These are phyloP conservation scores for Oplegnathus fasciatus DNA, from an alignment of 2,113 vertebrate species.

Conservation along the genomic window DNA sequence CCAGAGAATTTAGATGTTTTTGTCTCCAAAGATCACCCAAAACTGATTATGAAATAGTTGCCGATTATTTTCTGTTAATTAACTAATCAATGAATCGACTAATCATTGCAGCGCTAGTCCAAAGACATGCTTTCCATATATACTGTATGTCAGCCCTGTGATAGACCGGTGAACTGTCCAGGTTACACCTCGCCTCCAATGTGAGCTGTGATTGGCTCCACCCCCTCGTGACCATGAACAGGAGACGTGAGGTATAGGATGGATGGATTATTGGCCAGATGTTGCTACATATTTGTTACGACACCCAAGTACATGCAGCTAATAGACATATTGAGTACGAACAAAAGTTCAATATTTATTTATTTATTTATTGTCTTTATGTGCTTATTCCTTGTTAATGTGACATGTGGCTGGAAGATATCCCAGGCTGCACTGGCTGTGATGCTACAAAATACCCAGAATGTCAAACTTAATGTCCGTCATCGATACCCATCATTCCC, in stretches of 20 bases:
- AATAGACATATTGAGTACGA: neutral
- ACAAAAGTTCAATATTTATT: neutral
- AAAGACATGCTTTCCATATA: neutral
- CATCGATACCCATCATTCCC: constrained; percentile 1
- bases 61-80: neutral
- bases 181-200: too few species aligned
- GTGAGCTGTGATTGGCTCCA: neutral
- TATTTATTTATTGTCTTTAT: neutral
- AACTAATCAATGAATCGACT: neutral
- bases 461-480: constrained; percentile 3
- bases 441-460: constrained; percentile 8
- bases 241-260: neutral
- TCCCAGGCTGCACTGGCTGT: constrained; percentile 9
- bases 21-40: neutral
- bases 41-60: neutral
- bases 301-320: neutral
- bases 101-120: neutral
- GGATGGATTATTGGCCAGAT: neutral
- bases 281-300: neutral
- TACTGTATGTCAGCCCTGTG: neutral
- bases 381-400: neutral
- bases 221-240: neutral
- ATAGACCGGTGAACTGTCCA: neutral
- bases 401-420: neutral
- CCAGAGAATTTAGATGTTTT: too few species aligned